Conservation (phyloP, 2,888 invertebrate genomes). For the Lasioglossum malachurum region DNA sequence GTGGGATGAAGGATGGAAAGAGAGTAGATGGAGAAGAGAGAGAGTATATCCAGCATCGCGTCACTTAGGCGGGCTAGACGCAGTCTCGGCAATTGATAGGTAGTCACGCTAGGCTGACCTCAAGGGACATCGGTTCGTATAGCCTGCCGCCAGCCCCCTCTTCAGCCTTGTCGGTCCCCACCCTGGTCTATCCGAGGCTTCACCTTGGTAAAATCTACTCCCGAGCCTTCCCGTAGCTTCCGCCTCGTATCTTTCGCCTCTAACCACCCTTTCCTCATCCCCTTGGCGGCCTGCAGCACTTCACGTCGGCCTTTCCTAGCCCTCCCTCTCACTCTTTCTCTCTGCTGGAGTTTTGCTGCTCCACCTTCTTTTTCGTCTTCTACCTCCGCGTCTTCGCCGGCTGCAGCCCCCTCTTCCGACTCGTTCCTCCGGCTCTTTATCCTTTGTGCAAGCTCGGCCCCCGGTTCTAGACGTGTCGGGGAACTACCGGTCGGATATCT, state of each 20-base stretch:
- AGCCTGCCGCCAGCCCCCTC: conserved; percentile 27
- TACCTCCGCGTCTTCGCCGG: conserved; percentile 32
- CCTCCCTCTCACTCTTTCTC: conserved; percentile 30
- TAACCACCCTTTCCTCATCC: conserved; percentile 51
- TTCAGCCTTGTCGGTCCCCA: background rate
- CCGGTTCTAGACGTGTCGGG: conserved; percentile 64
- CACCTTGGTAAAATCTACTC: conserved; percentile 70
- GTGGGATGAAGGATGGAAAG: background rate
- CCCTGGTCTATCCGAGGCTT: conserved; percentile 45
- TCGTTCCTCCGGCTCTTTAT: conserved; percentile 54
- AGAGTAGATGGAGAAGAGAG: background rate
- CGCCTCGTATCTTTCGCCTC: conserved; percentile 71
- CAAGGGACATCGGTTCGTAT: conserved; percentile 76
- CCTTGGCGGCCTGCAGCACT: conserved; percentile 24
- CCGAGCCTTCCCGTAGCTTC: conserved; percentile 66
- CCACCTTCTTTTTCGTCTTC: conserved; percentile 19
- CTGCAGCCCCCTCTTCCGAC: conserved; percentile 23
- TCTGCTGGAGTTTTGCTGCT: conserved; percentile 28
- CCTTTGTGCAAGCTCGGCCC: conserved; percentile 67
- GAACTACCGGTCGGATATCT: conserved; percentile 68
- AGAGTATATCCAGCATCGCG: conserved; percentile 68
- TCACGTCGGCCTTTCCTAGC: conserved; percentile 38
- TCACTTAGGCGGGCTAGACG: conserved; percentile 71
- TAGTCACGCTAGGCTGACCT: conserved; percentile 78
- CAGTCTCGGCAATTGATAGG: conserved; percentile 77